phyloP scores from a whole-genome alignment of 2,888 invertebrate species.

The Microctonus hyperodae region DNA sequence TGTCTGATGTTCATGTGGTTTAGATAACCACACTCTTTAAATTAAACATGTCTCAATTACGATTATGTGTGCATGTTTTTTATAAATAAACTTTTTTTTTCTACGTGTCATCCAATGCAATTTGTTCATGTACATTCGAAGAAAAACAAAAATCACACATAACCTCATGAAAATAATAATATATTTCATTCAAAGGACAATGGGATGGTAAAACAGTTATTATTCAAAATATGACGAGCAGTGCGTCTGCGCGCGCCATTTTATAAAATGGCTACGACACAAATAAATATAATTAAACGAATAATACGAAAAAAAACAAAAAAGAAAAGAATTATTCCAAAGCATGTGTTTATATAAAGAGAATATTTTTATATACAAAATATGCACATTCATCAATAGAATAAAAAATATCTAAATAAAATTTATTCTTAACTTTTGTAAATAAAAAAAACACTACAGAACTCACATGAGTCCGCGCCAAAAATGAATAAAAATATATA shows the following conservation, averaged over 20 bases:
- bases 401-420: too few relatives aligned
- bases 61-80: not conserved
- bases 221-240: too few relatives aligned
- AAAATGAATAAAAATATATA: not conserved
- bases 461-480: not conserved
- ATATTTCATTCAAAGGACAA: not conserved
- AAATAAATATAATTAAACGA: too few relatives aligned
- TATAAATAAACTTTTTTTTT: not conserved
- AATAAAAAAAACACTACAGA: too few relatives aligned
- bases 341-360: too few relatives aligned
- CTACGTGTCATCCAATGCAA: not conserved
- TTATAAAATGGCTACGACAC: too few relatives aligned
- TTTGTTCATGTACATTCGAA: not conserved
- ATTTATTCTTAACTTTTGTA: too few relatives aligned
- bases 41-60: not conserved
- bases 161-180: not conserved
- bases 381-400: too few relatives aligned
- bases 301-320: too few relatives aligned
- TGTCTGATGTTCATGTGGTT: conserved; percentile 32
- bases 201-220: not conserved
- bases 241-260: too few relatives aligned
- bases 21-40: not conserved
- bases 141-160: not conserved
- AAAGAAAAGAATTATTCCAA: too few relatives aligned
- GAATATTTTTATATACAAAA: too few relatives aligned